These are phyloP conservation scores for Sphaerodactylus townsendi DNA, from an alignment of 2,113 vertebrate species.

Conservation along the genomic window DNA sequence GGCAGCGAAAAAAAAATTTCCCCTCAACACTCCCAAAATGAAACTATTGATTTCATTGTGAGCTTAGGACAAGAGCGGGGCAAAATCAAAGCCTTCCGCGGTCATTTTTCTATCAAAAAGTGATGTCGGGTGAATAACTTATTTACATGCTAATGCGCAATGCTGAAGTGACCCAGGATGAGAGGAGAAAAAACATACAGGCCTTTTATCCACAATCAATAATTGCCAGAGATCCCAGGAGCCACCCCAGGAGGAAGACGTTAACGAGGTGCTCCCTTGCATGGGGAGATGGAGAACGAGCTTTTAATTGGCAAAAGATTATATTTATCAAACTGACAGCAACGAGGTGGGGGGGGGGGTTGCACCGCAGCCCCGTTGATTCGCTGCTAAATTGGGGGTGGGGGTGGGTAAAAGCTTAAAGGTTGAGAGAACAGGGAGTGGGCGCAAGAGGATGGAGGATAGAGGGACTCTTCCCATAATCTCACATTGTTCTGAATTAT, in stretches of 20 bases:
- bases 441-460: background rate
- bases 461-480: constrained; percentile 54
- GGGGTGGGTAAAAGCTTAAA: constrained; percentile 82
- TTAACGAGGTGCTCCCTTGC: constrained; percentile 88
- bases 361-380: constrained; percentile 78
- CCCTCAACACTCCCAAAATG: constrained; percentile 66
- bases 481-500: constrained; percentile 86
- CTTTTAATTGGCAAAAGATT: constrained; percentile 97
- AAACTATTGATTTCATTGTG: constrained; percentile 90
- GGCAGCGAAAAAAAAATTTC: constrained; percentile 34
- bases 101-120: constrained; percentile 87
- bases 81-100: constrained; percentile 90
- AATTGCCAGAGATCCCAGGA: constrained; percentile 76
- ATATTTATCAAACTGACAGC: constrained; percentile 95
- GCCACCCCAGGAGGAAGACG: constrained; percentile 83
- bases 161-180: constrained; percentile 80
- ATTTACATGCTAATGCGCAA: constrained; percentile 91
- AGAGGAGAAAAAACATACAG: constrained; percentile 59
- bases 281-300: constrained; percentile 89
- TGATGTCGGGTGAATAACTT: constrained; percentile 89
- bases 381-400: constrained; percentile 70
- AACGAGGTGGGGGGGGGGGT: constrained; percentile 71
- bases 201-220: constrained; percentile 78
- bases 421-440: constrained; percentile 58
- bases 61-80: constrained; percentile 70